Evolutionary conservation across 2,888 invertebrate species (phyloP), one percentile per base, ranked within the genome.

Genomic region (Mimas tiliae): DNA sequence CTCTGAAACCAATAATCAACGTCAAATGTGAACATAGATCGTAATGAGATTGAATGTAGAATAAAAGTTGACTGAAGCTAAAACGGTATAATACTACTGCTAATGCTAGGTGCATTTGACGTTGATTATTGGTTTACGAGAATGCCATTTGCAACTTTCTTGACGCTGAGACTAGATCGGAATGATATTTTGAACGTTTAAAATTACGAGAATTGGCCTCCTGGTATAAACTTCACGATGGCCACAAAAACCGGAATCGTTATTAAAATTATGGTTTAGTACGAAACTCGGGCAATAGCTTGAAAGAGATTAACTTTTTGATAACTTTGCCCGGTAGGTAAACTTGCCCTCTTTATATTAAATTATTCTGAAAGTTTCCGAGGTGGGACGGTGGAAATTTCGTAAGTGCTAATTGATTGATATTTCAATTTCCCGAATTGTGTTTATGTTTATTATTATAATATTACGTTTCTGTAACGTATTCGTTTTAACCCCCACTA

Each of bases 281-380:
- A 66, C 52, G 45, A 63, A 63, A 66, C 63, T 62, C 69, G 33
- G 65, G 79, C 84, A 85, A 87, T 83, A 82, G 82, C 77, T 77
- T 79, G 78, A 82, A 79, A 87, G 86, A 87, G 86, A 87, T 87
- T 87, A 87, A 87, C 81, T 85, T 82, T 77, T 74, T 78, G 77
- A 78, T 79, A 85, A 85, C 82, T 87, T 89, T 87, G 76, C 11
- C 75, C 75, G 76, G 77, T 80, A 82, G 80, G 86, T 83, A 86
- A 89, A 88, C 84, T 89, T 83, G 74, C 79, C 81, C 79, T 86
- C 83, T 86, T 86, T 83, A 82, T 85, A 88, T 89, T 89, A 86
- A 89, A 88, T 88, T 89, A 89, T 89, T 88, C 85, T 51, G 69
- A 82, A 89, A 87, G 80, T 89, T 55, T 86, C 69, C 69, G 72